Base-by-base conservation (phyloP, 2,888 invertebrate species). In the Drosophila borborema region DNA sequence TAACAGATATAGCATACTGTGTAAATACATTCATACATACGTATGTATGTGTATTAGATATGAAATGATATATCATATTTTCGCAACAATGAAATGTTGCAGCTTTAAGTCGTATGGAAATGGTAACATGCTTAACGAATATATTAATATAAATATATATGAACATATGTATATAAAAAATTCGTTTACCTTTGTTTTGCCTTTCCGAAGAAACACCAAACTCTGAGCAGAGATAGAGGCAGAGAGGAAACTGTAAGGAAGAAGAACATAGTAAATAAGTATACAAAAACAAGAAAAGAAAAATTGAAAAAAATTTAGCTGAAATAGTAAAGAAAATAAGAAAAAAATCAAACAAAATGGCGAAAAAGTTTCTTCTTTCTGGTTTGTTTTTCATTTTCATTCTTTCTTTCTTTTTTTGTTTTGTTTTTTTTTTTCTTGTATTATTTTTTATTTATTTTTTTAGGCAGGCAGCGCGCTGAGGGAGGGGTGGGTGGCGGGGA, bases 301-400 rank as follows among this genome's bases (percentile, higher is more conserved):
- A 65, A 66, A 63, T 51, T 38, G 41, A 74, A 53, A 49, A 84
- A 84, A 89, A 74, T 79, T 77, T 82, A 71, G 69, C 90, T 74
- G 72, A 88, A 86, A 88, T 90, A 86, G 86, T 90, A 90, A 90
- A 82, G 69, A 77, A 73, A 70, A 55, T 88, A 86, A 77, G 67
- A 74, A 72, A 85, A 70, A 54, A 54, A 54, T 38, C 77, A 81
- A 84, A 82, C 80, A 88, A 88, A 86, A 86, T 90, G 89, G 90
- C 80, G 77, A 79, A 80, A 64, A 75, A 81, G 64, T 77, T 79
- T 80, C 58, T 51, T 67, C 56, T 63, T 60, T 46, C 56, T 65
- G 53, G 63, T 63, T 80, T 80, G 65, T 76, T 80, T 64, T 70
- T 55, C 40, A 23, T 46, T 61, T 55, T 48, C 28, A 28, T 28